Percentiles rank a stretch among this genome's conserved stretches.
Evolutionary conservation across 1,140 invertebrate species (phyloP).

Genomic region (Anastatus disparis): DNA sequence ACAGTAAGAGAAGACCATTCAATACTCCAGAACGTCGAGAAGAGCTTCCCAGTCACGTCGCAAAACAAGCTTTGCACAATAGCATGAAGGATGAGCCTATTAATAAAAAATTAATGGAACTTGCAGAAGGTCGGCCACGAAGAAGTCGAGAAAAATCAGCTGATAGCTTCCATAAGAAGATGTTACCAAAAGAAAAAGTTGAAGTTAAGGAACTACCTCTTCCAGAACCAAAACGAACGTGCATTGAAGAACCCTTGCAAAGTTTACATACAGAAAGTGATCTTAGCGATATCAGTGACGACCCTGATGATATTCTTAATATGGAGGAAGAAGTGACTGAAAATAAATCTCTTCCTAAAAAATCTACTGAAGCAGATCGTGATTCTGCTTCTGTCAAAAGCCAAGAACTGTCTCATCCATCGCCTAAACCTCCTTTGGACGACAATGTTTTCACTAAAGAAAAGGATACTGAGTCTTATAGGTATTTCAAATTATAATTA

Average conservation of each 20-base stretch:
- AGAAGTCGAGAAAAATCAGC: slow-evolving; percentile 60
- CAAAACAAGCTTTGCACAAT: slow-evolving; percentile 60
- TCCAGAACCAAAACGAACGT: slow-evolving; percentile 66
- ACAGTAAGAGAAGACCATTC: slow-evolving; percentile 58
- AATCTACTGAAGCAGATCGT: slow-evolving; percentile 43
- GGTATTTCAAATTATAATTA: slow-evolving; percentile 35
- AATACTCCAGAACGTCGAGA: slow-evolving; percentile 58
- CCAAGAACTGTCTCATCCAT: slow-evolving; percentile 47
- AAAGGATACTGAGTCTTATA: slow-evolving; percentile 50
- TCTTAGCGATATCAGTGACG: slow-evolving; percentile 87
- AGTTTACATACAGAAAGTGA: slow-evolving; percentile 75
- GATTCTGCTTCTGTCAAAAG: slow-evolving; percentile 44
- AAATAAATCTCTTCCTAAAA: slow-evolving; percentile 36
- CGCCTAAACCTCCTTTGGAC: slow-evolving; percentile 46
- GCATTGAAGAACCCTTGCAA: slow-evolving; percentile 66
- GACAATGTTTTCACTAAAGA: slow-evolving; percentile 49
- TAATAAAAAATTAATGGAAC: slow-evolving; percentile 65
- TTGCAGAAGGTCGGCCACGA: slow-evolving; percentile 60
- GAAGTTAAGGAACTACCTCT: slow-evolving; percentile 59
- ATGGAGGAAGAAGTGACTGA: slow-evolving; percentile 72
- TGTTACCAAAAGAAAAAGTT: slow-evolving; percentile 55
- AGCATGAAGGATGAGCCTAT: slow-evolving; percentile 66
- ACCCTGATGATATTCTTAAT: slow-evolving; percentile 86
- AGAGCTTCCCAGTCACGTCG: slow-evolving; percentile 55
- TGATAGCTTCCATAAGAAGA: slow-evolving; percentile 59